Evolutionary conservation across 2,888 invertebrate species (phyloP), one percentile per base, ranked within the genome.

Genomic region (Schizaphis graminum): DNA sequence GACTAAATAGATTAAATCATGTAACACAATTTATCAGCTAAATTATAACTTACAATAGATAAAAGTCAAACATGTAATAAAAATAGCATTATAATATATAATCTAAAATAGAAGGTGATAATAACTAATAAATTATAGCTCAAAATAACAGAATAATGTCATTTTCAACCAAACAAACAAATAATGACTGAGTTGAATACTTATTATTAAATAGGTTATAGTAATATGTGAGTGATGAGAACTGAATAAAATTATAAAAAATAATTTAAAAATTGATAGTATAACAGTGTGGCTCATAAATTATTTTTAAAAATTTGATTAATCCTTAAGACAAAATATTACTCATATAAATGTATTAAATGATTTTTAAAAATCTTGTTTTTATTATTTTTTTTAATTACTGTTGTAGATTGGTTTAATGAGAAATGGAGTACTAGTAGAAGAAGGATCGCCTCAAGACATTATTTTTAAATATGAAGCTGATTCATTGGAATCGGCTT

Each of bases 351-450:
- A 77, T 35, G 2, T 77, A 77, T 35, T 35, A 35, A 77, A 35
- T 21, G 16, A 21, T 77, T 61, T 13, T 4, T 35, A 16, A 67
- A 67, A n/a, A 44, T 13, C 7, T 35, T 11, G 3, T 53, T 53
- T 53, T n/a, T n/a, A 47, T 7, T 35, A 47, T n/a, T n/a, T 87
- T 3, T 77, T 77, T 77, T 77, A 21, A 77, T 24, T 35, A 35
- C 8, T 49, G 11, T 86, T 86, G 24, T 57, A 94, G 90, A 77
- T 94, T 61, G 96, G 96, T 16, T 95, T 96, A 92, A 96, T 96
- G 96, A 95, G 96, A 95, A 96, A 96, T 95, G 96, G 96, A 0
- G 95, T 96, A 57, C 95, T 96, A 21, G 95, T 96, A 77, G 96
- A 96, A 1, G 96, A 96, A 95, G 96, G 96, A 94, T 95, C 96